Evolutionary conservation across 2,113 vertebrate species (phyloP).

Genomic region (Pundamilia nyererei): DNA sequence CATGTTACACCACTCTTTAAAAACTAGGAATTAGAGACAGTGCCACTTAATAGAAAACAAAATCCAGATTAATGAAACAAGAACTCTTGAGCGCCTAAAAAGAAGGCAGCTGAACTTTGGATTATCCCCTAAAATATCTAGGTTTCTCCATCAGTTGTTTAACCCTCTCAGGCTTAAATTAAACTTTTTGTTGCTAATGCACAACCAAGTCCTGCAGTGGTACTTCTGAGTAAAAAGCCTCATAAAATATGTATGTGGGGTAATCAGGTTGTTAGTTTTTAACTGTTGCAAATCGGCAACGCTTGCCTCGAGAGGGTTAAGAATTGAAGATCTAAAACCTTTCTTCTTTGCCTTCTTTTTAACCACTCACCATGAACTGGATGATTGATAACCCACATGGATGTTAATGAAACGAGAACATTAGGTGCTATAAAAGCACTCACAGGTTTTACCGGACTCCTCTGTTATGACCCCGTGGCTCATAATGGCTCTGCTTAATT

Average conservation of each 20-base stretch:
- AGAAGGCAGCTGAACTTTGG: background rate
- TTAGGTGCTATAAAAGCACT: background rate
- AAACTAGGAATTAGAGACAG: background rate
- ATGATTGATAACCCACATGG: background rate
- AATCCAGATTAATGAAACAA: background rate
- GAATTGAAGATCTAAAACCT: background rate
- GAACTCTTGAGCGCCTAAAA: background rate
- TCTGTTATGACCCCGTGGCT: background rate
- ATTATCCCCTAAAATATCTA: background rate
- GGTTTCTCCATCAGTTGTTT: background rate
- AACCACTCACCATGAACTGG: background rate
- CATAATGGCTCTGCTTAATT: background rate
- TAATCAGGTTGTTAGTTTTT: background rate
- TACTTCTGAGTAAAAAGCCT: background rate
- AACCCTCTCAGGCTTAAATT: background rate
- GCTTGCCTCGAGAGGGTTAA: background rate
- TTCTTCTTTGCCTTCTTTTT: background rate
- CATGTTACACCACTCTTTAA: background rate
- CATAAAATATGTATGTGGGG: background rate
- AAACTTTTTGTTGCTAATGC: background rate
- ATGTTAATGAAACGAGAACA: background rate
- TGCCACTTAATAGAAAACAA: background rate
- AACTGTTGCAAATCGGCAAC: background rate
- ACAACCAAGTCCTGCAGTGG: background rate
- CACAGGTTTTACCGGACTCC: background rate